These are phyloP conservation scores for Albula goreensis DNA, from an alignment of 2,113 vertebrate genomes.

Conservation along the genomic window DNA sequence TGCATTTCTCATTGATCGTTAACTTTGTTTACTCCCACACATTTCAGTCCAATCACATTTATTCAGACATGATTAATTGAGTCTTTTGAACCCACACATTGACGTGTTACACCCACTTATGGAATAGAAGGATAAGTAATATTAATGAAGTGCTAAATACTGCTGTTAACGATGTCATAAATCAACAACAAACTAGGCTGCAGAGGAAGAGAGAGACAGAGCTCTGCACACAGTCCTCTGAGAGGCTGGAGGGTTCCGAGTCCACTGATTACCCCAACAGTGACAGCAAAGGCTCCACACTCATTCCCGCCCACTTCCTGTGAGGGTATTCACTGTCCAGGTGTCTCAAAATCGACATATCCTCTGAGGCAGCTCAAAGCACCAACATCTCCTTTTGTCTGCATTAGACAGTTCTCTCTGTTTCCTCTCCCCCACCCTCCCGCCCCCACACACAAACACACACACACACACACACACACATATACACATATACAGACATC, in stretches of 20 bases:
- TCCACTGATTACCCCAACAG: not conserved
- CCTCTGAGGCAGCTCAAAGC: not conserved
- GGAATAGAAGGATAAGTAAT: conserved; percentile 27
- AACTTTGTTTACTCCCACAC: conserved; percentile 38
- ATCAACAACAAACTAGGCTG: conserved; percentile 53
- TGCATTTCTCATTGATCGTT: conserved; percentile 27
- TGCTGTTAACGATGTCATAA: conserved; percentile 52
- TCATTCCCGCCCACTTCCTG: not conserved
- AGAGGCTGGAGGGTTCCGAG: not conserved
- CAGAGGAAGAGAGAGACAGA: conserved; percentile 43
- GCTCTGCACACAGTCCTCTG: not conserved
- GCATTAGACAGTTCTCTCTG: not conserved
- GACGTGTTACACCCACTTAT: conserved; percentile 48
- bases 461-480: too few relatives aligned
- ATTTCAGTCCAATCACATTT: conserved; percentile 43
- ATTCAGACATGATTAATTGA: conserved; percentile 51
- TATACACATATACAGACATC: too few relatives aligned
- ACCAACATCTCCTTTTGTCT: not conserved
- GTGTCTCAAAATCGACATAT: not conserved
- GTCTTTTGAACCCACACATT: conserved; percentile 48
- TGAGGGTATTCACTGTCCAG: not conserved
- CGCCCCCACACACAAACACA: too few relatives aligned
- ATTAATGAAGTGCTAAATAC: conserved; percentile 32
- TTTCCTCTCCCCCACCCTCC: not conserved
- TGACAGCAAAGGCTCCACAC: not conserved